Evolutionary conservation across 2,888 invertebrate genomes (phyloP), one percentile per base, ranked within the genome.

Genomic region (Noctua janthina): DNA sequence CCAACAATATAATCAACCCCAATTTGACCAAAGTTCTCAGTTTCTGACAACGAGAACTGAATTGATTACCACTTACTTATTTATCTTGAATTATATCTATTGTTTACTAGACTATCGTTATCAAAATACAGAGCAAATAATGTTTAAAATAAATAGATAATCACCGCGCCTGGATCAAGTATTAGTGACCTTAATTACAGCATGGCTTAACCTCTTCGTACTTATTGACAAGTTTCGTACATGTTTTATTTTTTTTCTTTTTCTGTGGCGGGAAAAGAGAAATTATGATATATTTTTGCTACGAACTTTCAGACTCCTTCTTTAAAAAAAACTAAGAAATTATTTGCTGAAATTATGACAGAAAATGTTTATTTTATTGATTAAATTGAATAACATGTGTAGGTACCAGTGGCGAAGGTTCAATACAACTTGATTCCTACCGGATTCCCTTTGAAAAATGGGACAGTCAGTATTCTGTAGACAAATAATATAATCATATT

Each of bases 1-100:
- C 91, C 91, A 93, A 95, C 95, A 94, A 94, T 92, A 92, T 95
- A 94, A 96, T 96, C 94, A 94, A 94, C 94, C 92, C 91, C 91
- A 95, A 95, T 96, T 96, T 94, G 94, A 93, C 93, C 90, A 85
- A 93, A 94, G 88, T 94, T 95, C 89, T 35, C 29, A 74, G 56
- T 82, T 80, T 35, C 80, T 90, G 91, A 92, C 94, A 91, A 91
- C 88, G 76, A 88, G 80, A 77, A 77, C 78, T 77, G 43, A 90
- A 93, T 94, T 93, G 91, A 93, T 92, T 87, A 89, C 88, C 82
- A 82, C 72, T 85, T 81, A 74, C 77, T 77, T 81, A 83, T 77
- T 78, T 85, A 76, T 69, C 75, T 76, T 83, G n/a, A 62, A 64
- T 68, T 67, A 74, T n/a, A 11, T 54, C 15, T 15, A 66, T 51